Conservation (phyloP, 2,113 vertebrate species). For the Polypterus bichir region DNA sequence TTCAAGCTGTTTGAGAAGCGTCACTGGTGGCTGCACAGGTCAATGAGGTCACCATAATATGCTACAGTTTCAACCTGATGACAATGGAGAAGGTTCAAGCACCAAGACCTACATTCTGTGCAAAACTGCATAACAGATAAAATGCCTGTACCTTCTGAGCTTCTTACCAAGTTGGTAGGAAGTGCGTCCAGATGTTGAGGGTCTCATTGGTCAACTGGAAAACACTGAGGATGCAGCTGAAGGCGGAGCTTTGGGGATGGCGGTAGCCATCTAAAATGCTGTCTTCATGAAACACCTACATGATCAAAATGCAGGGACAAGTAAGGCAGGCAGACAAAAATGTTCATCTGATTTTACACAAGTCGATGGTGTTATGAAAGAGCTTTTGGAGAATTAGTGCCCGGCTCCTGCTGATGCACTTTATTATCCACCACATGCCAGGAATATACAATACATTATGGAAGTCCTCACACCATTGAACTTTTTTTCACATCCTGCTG, state of each 20-base stretch:
- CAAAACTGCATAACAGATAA: no score
- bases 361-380: not conserved
- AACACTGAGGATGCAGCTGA: constrained; percentile 74
- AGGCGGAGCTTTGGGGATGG: constrained; percentile 67
- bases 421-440: no score
- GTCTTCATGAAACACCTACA: constrained; percentile 76
- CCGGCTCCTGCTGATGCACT: not conserved
- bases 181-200: constrained; percentile 90
- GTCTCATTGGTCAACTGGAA: constrained; percentile 93
- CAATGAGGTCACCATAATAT: no score
- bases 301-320: not conserved
- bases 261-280: constrained; percentile 83
- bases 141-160: no score
- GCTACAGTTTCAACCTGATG: no score
- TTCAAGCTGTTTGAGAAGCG: no score
- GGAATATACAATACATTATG: no score
- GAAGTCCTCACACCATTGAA: no score
- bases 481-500: no score
- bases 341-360: not conserved
- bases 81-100: no score
- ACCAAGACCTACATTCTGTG: no score
- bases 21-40: no score
- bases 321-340: not conserved
- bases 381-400: not conserved
- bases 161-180: constrained; percentile 73